Evolutionary conservation across 2,888 invertebrate genomes (phyloP), one percentile per base, ranked within the genome.

Genomic region (Acanthosoma haemorrhoidale): DNA sequence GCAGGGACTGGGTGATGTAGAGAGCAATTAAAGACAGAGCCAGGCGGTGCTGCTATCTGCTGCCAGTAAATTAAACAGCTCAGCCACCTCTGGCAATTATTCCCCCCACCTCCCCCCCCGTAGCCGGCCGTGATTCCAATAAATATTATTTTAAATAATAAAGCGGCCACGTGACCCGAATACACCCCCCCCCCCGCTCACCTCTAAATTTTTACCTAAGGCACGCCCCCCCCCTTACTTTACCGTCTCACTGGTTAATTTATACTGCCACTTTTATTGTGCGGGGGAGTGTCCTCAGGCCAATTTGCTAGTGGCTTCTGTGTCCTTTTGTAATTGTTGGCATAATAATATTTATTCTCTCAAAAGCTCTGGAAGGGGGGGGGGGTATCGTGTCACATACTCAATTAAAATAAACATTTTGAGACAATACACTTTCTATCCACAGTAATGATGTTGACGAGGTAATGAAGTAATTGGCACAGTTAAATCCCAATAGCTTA

Each of bases 81-180:
- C 51, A 11, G 13, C 21, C 25, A 25, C n/a, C 25, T 3, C 25
- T n/a, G 25, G 51, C 51, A 51, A 51, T 51, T 51, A 51, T 51
- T 51, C 29, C 29, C 51, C 51, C 29, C n/a, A 21, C 39, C 43
- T 64, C 31, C 31, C 51, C 11, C 57, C 31, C 18, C 41, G 41
- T 41, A 4, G n/a, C 41, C 34, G 11, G 61, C 36, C 68, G 68
- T 71, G 71, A 68, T 71, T 68, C 61, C 71, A 68, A 71, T 71
- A 68, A 68, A 71, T 71, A 68, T 71, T 63, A 51, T 71, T 71
- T 51, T 61, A 71, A 71, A 71, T 71, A 71, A 71, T 71, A 71
- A 71, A 71, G 68, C 29, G 32, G 18, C 64, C 68, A 71, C 71
- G 71, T 71, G 71, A 68, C 57, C n/a, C 29, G 71, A 71, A 71